Evolutionary conservation across 1,140 invertebrate genomes (phyloP), one percentile per base, ranked within the genome.

Genomic region (Drosophila biarmipes): DNA sequence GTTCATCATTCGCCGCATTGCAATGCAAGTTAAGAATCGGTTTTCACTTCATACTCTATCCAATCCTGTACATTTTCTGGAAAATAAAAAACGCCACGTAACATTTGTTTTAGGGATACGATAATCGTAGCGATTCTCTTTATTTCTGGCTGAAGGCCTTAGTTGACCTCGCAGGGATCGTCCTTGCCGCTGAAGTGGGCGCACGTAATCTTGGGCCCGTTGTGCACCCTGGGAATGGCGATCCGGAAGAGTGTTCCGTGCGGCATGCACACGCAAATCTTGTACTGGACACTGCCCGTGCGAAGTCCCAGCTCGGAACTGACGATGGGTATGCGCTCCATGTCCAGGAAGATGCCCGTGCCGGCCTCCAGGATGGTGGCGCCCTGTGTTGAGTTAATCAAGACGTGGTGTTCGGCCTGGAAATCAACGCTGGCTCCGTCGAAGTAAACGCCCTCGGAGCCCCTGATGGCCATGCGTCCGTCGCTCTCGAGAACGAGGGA

Each of bases 191-290:
- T 95, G 24, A 95, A 93, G 91, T 94, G 94, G 12, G 94, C 94
- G 77, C 96, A 96, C 27, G 94, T 94, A 7, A 95, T 93, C 63
- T 93, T 93, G 49, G 93, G 93, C 2, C 75, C 82, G 75, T 92
- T 94, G 45, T 90, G 91, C 15, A 93, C 94, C 4, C 92, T 93
- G 12, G 94, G 94, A 4, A 96, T 94, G 0, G 95, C 94, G 4
- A 98, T 94, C 67, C 95, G 94, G 79, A 97, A 98, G 7, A 98
- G 89, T 81, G 96, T 96, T 0, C 97, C 97, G 63, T 95, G 93
- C 0, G 97, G 96, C 96, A 97, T 97, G 82, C 97, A 98, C 2
- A 97, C 95, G 68, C 97, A 98, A 3, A 98, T 93, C 92, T 97
- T 97, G 84, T 95, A 98, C 84, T 97, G 96, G 0, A 92, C 80